Evolutionary conservation across 30 jellyfish, hydroid and myxozoan species (phyloP), one percentile per base, ranked within the genome.

Genomic region (Chironex yamaguchii): DNA sequence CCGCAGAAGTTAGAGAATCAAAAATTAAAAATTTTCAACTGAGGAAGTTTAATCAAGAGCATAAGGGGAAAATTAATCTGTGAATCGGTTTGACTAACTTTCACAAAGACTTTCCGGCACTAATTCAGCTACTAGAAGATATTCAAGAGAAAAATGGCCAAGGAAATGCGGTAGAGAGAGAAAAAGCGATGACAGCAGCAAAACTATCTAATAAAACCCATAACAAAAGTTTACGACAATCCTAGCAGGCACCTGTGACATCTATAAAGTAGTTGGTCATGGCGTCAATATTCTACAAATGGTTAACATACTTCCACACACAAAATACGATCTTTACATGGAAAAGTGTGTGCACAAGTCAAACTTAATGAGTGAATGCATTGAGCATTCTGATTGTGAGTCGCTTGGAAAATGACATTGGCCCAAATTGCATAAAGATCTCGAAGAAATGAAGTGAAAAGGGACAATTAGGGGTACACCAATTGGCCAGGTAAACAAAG

Each of bases 221-320:
- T 21, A 68, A 68, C 17, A 68, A 31, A 68, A 68, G 13, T 20
- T 68, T 27, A 67, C 32, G 9, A 0, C 34, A 3, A 9, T 20
- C 30, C 14, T 68, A 28, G 30, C 82, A 29, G 82, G 28, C 17
- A 68, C n/a, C 9, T 68, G 74, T 13, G 82, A 68, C 29, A 68
- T 68, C 13, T 68, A 68, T 30, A 65, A 30, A 6, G 33, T 25
- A 33, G 31, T 68, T 68, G 82, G 75, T 12, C 0, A 68, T 68
- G 74, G 82, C 20, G 29, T 68, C 71, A 30, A 68, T 68, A 29
- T 68, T 13, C 24, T 68, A 31, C 82, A 68, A 30, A 68, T 17
- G 11, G 82, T 68, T 12, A 28, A 31, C 65, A 27, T 68, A 22
- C 65, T 68, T 1, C 82, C 74, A 14, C 82, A 68, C 34, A 64